Conservation (phyloP, 2,797 vertebrate genomes). For the Distichodus sexfasciatus region DNA sequence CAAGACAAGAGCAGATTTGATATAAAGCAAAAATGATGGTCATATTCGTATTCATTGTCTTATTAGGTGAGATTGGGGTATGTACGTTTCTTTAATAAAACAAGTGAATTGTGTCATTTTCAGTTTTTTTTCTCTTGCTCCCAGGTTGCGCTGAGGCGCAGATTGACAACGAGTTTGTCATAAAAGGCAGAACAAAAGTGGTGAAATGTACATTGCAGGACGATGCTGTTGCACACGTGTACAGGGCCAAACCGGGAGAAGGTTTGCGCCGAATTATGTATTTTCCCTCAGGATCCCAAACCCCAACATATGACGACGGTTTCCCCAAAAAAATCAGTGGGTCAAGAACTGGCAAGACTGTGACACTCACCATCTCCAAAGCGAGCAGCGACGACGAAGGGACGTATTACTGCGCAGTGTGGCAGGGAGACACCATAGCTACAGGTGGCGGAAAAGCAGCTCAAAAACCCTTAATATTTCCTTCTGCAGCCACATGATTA, state of each 20-base stretch:
- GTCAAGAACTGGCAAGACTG: not conserved
- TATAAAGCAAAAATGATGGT: too few species aligned
- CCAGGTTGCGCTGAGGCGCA: slow-evolving; percentile 24
- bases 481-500: too few species aligned
- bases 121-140: not conserved
- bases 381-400: rapidly evolving
- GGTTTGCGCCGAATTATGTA: slow-evolving; percentile 17
- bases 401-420: slow-evolving; percentile 29
- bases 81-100: not conserved
- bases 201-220: not conserved
- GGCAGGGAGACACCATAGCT: slow-evolving; percentile 6
- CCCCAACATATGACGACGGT: not conserved
- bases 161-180: rapidly evolving
- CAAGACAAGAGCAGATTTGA: too few species aligned
- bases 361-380: slow-evolving; percentile 6
- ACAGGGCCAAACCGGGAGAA: slow-evolving; percentile 2
- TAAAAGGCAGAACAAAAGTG: not conserved
- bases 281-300: not conserved
- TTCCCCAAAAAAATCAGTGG: not conserved
- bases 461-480: too few species aligned
- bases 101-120: not conserved
- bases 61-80: slow-evolving; percentile 26
- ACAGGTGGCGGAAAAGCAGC: not conserved
- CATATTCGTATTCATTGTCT: too few species aligned
- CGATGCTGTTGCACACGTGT: too few species aligned